Conservation (phyloP, 2,113 vertebrate genomes). For the Natator depressus region DNA sequence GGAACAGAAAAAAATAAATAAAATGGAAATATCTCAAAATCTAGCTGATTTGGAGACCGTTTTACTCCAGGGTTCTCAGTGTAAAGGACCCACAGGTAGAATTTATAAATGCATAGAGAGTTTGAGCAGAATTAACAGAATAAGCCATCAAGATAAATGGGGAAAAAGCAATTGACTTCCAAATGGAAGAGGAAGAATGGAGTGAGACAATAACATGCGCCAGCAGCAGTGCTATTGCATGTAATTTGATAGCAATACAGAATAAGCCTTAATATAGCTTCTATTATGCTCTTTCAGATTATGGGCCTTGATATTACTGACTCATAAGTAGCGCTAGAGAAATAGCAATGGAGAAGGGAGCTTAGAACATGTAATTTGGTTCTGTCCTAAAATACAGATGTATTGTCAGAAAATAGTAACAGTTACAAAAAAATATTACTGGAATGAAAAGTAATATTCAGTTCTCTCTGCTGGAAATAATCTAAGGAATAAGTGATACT, state of each 20-base stretch:
- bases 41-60: not conserved
- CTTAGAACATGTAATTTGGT: constrained; percentile 72
- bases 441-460: constrained; percentile 43
- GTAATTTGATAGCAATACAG: constrained; percentile 56
- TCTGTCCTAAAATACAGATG: constrained; percentile 68
- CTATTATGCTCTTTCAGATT: constrained; percentile 63
- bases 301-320: constrained; percentile 39
- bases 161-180: constrained; percentile 19
- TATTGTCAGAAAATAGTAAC: constrained; percentile 73
- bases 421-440: constrained; percentile 67
- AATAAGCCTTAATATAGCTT: constrained; percentile 68
- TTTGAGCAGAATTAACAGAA: constrained; percentile 18
- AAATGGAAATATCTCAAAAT: not conserved
- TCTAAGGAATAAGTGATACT: constrained; percentile 40
- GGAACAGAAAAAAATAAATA: not conserved
- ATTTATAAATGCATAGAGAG: not conserved
- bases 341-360: constrained; percentile 54
- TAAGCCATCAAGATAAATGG: not conserved
- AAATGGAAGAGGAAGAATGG: constrained; percentile 18
- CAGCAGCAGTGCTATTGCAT: constrained; percentile 9
- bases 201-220: constrained; percentile 2
- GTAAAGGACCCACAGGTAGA: not conserved
- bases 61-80: not conserved
- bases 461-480: constrained; percentile 58
- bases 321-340: constrained; percentile 47